phyloP scores from a whole-genome alignment of 2,113 vertebrate species.

The Podarcis raffonei region DNA sequence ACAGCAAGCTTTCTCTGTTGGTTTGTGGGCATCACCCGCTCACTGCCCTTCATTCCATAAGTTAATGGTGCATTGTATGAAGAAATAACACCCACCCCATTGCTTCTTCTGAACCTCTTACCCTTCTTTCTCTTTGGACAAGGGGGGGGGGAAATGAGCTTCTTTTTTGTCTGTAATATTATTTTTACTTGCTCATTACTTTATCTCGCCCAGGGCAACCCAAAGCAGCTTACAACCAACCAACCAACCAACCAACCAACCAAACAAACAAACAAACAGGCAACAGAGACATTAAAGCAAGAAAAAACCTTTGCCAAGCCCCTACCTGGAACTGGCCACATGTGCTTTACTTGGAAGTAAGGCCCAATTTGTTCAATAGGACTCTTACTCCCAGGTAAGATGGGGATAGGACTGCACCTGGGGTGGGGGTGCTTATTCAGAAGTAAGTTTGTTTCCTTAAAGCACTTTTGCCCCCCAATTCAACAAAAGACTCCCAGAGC shows the following conservation, averaged over 20 bases:
- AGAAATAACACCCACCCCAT: too few relatives aligned
- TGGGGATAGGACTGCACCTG: neutral
- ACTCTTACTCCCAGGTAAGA: neutral
- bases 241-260: too few relatives aligned
- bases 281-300: too few relatives aligned
- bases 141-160: fast-evolving
- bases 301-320: too few relatives aligned
- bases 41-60: neutral
- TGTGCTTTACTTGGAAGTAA: neutral
- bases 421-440: too few relatives aligned
- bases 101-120: too few relatives aligned
- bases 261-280: too few relatives aligned
- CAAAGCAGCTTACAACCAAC: too few relatives aligned
- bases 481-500: neutral
- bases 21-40: neutral
- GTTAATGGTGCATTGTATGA: neutral
- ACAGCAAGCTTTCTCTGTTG: neutral
- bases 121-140: too few relatives aligned
- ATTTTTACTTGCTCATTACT: neutral
- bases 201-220: too few relatives aligned
- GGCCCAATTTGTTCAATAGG: neutral
- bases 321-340: too few relatives aligned
- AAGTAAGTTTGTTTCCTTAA: neutral
- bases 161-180: neutral
- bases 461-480: neutral